Conservation (phyloP, 1,140 invertebrate genomes). For the fruit fly (Drosophila melanogaster) region DNA sequence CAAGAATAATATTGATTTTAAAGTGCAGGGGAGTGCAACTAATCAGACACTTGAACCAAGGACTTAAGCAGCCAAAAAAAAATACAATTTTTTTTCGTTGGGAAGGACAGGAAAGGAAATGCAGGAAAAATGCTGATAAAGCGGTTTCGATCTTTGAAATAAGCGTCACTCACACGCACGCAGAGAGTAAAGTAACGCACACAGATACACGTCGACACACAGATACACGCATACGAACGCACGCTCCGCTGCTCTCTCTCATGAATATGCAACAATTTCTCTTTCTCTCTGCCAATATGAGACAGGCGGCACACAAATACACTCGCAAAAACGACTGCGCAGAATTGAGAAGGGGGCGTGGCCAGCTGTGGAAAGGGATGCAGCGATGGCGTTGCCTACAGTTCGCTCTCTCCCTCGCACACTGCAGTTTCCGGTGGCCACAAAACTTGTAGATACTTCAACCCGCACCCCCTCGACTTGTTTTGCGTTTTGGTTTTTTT, state of each 20-base stretch:
- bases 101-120: slow-evolving; percentile 32
- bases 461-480: background rate
- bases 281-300: slow-evolving; percentile 60
- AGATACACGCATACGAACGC: slow-evolving; percentile 27
- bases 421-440: slow-evolving; percentile 57
- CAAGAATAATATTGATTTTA: slow-evolving; percentile 82
- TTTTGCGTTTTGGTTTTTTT: background rate
- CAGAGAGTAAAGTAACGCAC: background rate
- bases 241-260: slow-evolving; percentile 50
- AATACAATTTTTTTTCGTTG: slow-evolving; percentile 59
- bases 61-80: slow-evolving; percentile 83
- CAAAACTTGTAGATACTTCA: slow-evolving; percentile 24
- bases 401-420: slow-evolving; percentile 55
- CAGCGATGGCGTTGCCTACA: slow-evolving; percentile 52
- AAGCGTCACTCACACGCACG: slow-evolving; percentile 53
- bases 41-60: slow-evolving; percentile 78
- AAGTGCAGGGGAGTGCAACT: slow-evolving; percentile 72
- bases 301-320: slow-evolving; percentile 42
- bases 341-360: slow-evolving; percentile 62
- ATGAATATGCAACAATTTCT: slow-evolving; percentile 69
- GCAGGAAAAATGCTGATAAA: slow-evolving; percentile 80
- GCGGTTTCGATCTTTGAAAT: slow-evolving; percentile 65
- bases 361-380: slow-evolving; percentile 41
- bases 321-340: slow-evolving; percentile 49
- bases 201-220: slow-evolving; percentile 23